A percentile compares a stretch with the other conserved stretches of the same genome.
Conservation (phyloP, 2,888 invertebrate genomes). For the Drosophila monieri region DNA sequence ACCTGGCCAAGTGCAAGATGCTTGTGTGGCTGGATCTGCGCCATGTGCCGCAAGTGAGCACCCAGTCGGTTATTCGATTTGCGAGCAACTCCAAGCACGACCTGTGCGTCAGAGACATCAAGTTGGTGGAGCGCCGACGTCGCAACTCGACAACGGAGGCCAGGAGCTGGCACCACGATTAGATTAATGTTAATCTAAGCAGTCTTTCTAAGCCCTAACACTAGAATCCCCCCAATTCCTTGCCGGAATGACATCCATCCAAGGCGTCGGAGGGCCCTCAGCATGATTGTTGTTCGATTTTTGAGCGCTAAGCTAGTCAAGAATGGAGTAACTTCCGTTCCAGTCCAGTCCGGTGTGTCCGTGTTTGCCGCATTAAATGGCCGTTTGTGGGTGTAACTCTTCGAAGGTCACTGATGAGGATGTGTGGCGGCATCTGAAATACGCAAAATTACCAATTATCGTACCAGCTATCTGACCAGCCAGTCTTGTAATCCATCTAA, state of each 20-base stretch:
- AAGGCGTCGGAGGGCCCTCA: conserved; percentile 22
- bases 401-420: conserved; percentile 41
- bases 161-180: conserved; percentile 71
- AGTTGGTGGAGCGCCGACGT: conserved; percentile 86
- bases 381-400: not conserved
- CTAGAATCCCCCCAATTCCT: conserved; percentile 5
- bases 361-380: not conserved
- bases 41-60: conserved; percentile 91
- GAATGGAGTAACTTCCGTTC: not conserved
- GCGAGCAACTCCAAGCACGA: conserved; percentile 92
- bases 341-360: conserved; percentile 19
- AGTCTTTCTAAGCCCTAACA: conserved; percentile 15
- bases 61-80: conserved; percentile 92
- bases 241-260: conserved; percentile 37
- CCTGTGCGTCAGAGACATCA: conserved; percentile 91
- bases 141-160: conserved; percentile 36
- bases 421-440: conserved; percentile 38
- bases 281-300: conserved; percentile 1
- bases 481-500: not conserved
- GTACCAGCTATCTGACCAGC: conserved; percentile 1
- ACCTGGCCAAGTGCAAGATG: conserved; percentile 90
- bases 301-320: conserved; percentile 13
- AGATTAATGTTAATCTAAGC: conserved; percentile 20
- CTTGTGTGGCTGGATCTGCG: conserved; percentile 90
- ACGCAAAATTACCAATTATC: conserved; percentile 19